phyloP scores from a whole-genome alignment of 2,888 invertebrate genomes.

The Pristionchus maxplancki region DNA sequence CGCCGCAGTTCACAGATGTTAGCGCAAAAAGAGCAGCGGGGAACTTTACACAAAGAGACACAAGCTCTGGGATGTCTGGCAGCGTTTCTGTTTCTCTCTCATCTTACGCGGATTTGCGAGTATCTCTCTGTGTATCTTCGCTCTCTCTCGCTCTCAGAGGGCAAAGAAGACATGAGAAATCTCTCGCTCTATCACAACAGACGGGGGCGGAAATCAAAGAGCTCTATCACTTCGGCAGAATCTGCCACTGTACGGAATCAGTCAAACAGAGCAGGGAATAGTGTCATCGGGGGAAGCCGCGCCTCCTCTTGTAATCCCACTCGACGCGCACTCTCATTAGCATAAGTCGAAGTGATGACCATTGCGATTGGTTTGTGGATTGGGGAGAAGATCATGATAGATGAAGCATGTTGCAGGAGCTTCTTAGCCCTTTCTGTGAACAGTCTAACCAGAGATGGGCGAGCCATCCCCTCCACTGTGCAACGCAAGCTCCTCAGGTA shows the following conservation, averaged over 20 bases:
- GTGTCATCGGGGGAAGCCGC: conserved; percentile 34
- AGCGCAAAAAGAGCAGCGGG: conserved; percentile 25
- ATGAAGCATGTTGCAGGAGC: conserved; percentile 13
- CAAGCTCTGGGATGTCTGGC: conserved; percentile 33
- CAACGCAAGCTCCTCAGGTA: neutral
- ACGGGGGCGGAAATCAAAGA: conserved; percentile 43
- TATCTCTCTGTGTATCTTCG: conserved; percentile 21
- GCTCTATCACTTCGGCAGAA: conserved; percentile 22
- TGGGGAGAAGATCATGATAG: neutral
- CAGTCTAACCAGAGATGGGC: neutral
- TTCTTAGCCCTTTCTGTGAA: conserved; percentile 2
- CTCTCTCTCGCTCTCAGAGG: conserved; percentile 11
- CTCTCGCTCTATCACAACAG: conserved; percentile 44
- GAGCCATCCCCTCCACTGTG: neutral
- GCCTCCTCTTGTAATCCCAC: conserved; percentile 2
- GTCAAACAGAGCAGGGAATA: neutral
- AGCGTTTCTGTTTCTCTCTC: conserved; percentile 15
- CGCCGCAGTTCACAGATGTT: conserved; percentile 10
- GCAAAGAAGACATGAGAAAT: conserved; percentile 40
- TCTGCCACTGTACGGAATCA: conserved; percentile 38
- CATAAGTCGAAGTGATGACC: conserved; percentile 32
- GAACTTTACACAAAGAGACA: conserved; percentile 41
- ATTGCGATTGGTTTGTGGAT: neutral
- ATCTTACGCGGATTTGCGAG: conserved; percentile 26
- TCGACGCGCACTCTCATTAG: conserved; percentile 12